These are phyloP conservation scores for Eidolon helvum DNA, from an alignment of 2,113 vertebrate species.

Conservation along the genomic window DNA sequence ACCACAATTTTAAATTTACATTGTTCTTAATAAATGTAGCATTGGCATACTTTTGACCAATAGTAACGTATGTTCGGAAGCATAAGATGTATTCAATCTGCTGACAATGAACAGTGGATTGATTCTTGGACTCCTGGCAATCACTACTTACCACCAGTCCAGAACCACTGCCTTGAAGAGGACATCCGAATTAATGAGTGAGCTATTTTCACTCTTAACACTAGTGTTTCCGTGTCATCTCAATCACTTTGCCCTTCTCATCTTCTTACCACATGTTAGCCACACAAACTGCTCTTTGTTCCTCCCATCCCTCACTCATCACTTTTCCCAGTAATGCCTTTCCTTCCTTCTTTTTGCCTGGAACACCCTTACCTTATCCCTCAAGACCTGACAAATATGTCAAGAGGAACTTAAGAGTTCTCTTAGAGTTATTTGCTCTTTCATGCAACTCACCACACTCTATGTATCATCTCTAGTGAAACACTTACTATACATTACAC, in stretches of 20 bases:
- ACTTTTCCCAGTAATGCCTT: neutral
- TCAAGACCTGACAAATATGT: neutral
- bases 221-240: neutral
- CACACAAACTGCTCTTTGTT: neutral
- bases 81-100: neutral
- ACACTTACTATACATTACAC: too few relatives aligned
- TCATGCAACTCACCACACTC: neutral
- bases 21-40: neutral
- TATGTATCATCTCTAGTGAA: neutral
- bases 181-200: neutral
- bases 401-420: neutral
- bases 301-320: neutral
- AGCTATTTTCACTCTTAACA: neutral
- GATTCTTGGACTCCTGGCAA: neutral
- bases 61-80: neutral
- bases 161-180: neutral
- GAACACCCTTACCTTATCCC: neutral
- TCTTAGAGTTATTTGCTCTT: neutral
- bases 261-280: neutral
- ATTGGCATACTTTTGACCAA: neutral
- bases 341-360: neutral
- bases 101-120: neutral
- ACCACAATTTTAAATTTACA: neutral
- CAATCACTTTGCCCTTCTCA: neutral
- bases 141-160: neutral